These are phyloP conservation scores for Melanotaenia parkinsoni DNA, from an alignment of 2,797 vertebrate genomes.

Conservation along the genomic window DNA sequence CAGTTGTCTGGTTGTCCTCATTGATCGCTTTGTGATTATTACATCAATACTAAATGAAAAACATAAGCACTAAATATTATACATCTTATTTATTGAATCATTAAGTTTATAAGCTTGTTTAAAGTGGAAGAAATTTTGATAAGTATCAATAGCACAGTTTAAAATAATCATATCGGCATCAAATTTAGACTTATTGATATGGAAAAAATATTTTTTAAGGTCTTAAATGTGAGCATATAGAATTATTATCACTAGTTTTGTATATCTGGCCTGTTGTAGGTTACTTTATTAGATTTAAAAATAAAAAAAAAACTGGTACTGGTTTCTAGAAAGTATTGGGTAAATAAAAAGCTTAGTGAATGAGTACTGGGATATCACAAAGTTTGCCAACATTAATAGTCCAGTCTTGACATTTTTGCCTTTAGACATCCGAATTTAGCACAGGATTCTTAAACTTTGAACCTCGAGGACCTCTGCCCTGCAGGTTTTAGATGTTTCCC, in stretches of 20 bases:
- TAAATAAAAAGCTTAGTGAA: neutral
- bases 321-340: neutral
- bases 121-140: neutral
- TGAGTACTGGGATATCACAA: neutral
- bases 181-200: neutral
- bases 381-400: neutral
- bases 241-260: neutral
- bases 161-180: neutral
- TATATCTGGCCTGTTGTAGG: neutral
- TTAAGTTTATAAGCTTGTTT: neutral
- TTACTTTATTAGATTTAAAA: neutral
- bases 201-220: neutral
- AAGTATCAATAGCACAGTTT: neutral
- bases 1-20: slow-evolving; percentile 49
- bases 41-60: slow-evolving; percentile 48
- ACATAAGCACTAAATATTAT: no score
- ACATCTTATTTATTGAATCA: neutral
- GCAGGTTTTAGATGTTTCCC: no score
- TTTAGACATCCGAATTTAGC: neutral
- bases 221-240: neutral
- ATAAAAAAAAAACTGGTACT: neutral
- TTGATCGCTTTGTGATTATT: slow-evolving; percentile 31
- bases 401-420: neutral
- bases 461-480: no score
- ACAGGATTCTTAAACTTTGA: no score